Evolutionary conservation across 1,140 invertebrate species (phyloP), one percentile per base, ranked within the genome.

Genomic region (Planococcus citri): DNA sequence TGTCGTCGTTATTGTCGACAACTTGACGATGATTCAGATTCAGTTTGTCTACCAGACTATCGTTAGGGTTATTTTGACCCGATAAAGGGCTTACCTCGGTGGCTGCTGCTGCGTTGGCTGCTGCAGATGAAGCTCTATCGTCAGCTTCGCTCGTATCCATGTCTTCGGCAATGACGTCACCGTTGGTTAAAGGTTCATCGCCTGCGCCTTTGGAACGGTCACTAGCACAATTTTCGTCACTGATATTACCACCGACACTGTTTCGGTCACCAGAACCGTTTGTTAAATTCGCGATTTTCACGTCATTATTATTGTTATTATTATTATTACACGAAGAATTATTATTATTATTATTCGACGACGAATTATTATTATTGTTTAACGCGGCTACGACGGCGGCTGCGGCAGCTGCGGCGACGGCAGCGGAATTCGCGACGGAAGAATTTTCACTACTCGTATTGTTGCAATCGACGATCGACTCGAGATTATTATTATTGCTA

Each of bases 371-470:
- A 67, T 78, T 80, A 77, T 78, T 81, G 72, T 85, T 86, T 24
- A 72, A 70, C 27, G 85, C 86, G 69, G 82, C 82, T 74, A 84
- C 83, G 73, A 82, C 84, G 73, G 83, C 82, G 80, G 86, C 84
- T 9, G 73, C 69, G 67, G 67, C 61, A 14, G 73, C 75, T 21
- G 72, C 75, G 75, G 76, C 77, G 73, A 76, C 77, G 72, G 76
- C 77, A 27, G 77, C 76, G 72, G 77, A 72, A 73, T 80, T 79
- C 77, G n/a, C n/a, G n/a, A n/a, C n/a, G n/a, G n/a, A n/a, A n/a
- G 70, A 72, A 68, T 71, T 70, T 17, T 22, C 4, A 41, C 24
- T 68, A 27, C 61, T 64, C 64, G 38, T 58, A 24, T 69, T 22
- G 22, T 72, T 73, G 33, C 69, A 61, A 73, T 78, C 78, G n/a